These are phyloP conservation scores for Mus pahari DNA, from an alignment of 2,113 vertebrate genomes.

Conservation along the genomic window DNA sequence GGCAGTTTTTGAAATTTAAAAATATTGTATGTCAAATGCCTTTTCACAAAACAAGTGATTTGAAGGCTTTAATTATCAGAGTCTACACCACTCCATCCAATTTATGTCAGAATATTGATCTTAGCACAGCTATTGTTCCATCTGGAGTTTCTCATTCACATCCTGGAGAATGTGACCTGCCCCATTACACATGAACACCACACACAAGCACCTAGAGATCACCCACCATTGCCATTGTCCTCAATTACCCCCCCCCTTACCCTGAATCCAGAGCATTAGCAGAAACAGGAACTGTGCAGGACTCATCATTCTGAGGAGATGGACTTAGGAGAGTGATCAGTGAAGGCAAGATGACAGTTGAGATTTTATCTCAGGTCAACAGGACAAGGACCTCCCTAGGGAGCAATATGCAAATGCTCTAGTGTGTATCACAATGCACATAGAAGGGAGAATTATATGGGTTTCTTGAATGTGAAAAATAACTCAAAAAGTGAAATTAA, in stretches of 20 bases:
- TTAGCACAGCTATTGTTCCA: not conserved
- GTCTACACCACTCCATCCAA: not conserved
- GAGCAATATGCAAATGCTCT: not conserved
- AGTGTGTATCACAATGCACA: not conserved
- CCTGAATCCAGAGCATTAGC: not conserved
- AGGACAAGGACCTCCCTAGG: not conserved
- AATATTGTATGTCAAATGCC: not conserved
- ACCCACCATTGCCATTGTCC: not conserved
- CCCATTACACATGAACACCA: not conserved
- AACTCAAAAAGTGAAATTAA: not conserved
- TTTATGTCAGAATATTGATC: not conserved
- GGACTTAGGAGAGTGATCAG: too few relatives aligned
- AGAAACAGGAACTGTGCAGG: not conserved
- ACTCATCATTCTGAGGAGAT: not conserved
- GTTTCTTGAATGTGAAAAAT: too few relatives aligned
- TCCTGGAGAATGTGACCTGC: not conserved
- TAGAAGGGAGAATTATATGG: too few relatives aligned
- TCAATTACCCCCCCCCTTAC: not conserved
- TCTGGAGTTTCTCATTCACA: not conserved
- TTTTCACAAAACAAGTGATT: not conserved
- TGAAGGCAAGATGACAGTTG: not conserved
- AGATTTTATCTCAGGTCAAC: too few relatives aligned
- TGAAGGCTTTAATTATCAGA: not conserved
- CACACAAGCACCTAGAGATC: not conserved
- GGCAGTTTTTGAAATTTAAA: not conserved